These are phyloP conservation scores for Pithys albifrons DNA, from an alignment of 2,113 vertebrate species.

Conservation along the genomic window DNA sequence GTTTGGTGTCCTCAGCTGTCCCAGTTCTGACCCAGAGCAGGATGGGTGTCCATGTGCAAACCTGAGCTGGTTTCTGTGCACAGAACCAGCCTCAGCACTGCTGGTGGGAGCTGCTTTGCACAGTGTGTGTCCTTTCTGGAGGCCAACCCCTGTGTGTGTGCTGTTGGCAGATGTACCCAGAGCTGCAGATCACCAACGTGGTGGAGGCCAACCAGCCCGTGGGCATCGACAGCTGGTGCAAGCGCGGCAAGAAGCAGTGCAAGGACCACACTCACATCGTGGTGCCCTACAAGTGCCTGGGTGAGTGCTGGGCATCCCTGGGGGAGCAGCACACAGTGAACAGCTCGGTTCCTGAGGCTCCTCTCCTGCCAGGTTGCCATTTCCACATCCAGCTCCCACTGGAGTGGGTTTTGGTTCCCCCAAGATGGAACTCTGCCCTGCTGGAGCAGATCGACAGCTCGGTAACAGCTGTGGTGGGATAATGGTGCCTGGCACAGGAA, in stretches of 20 bases:
- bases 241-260: constrained; percentile 90
- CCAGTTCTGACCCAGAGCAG: not conserved
- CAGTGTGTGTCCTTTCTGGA: not conserved
- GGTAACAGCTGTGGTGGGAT: constrained; percentile 10
- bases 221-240: constrained; percentile 93
- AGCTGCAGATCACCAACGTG: constrained; percentile 95
- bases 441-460: not conserved
- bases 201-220: constrained; percentile 92
- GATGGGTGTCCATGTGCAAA: not conserved
- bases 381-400: not conserved
- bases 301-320: constrained; percentile 71
- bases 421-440: not conserved
- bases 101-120: not conserved
- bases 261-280: constrained; percentile 88
- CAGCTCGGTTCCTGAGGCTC: not conserved
- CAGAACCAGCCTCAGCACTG: not conserved
- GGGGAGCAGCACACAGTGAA: not conserved
- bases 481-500: not conserved
- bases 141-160: not conserved
- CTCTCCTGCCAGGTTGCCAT: not conserved
- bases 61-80: not conserved
- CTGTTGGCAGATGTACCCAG: constrained; percentile 87
- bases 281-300: constrained; percentile 94
- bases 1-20: not conserved
- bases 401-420: not conserved